A percentile compares a stretch with the other conserved stretches of the same genome.
Conservation (phyloP, 2,797 vertebrate species). For the Liparis tanakae region DNA sequence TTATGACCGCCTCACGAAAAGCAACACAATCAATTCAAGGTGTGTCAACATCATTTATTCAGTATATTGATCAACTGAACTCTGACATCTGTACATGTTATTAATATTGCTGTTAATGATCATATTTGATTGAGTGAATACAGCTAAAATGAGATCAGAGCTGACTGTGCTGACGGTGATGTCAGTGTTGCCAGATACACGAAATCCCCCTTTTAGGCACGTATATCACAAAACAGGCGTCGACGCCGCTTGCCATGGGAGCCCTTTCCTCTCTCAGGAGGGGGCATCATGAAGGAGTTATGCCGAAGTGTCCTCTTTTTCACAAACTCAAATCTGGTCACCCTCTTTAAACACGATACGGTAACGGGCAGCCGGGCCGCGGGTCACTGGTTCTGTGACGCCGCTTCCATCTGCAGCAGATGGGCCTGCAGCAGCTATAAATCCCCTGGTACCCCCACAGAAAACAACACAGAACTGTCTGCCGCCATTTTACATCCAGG, state of each 20-base stretch:
- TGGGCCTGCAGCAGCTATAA: conserved; percentile 74
- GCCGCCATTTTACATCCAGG: conserved; percentile 68
- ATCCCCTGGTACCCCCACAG: conserved; percentile 69
- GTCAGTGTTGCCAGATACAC: no score
- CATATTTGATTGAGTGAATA: conserved; percentile 20
- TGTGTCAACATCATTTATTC: conserved; percentile 16
- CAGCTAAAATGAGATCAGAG: conserved; percentile 32
- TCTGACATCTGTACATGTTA: conserved; percentile 40
- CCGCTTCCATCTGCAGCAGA: conserved; percentile 75
- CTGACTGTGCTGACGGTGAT: conserved; percentile 18
- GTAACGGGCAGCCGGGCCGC: conserved; percentile 71
- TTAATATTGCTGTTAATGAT: conserved; percentile 41
- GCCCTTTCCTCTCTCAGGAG: no score
- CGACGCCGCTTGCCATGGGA: no score
- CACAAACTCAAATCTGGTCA: no score
- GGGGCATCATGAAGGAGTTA: no score
- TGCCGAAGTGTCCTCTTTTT: no score
- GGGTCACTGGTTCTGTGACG: conserved; percentile 73
- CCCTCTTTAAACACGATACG: conserved; percentile 75
- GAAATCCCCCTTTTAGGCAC: no score
- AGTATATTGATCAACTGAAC: conserved; percentile 13
- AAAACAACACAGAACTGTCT: conserved; percentile 54
- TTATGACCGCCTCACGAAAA: neutral
- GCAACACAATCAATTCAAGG: conserved; percentile 21
- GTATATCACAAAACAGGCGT: no score